Base-by-base conservation (phyloP, 2,797 vertebrate species). In the Cyprinodon diabolis region DNA sequence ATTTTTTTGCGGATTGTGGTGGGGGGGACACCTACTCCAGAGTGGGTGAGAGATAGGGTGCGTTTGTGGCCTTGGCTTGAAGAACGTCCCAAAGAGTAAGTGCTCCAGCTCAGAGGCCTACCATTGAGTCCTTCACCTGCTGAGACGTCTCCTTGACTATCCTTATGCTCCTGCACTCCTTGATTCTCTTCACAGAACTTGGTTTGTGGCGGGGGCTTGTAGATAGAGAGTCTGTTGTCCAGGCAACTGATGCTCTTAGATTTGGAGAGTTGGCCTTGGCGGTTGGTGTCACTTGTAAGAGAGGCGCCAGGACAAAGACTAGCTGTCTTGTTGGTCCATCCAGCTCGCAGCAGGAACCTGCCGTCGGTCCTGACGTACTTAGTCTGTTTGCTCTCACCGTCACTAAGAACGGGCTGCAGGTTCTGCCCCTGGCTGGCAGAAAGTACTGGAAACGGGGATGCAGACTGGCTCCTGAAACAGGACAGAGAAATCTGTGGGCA, bases 1-100 rank as follows among this genome's bases (percentile, higher is more conserved):
- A 99, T 99, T 93, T 98, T 98, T 92, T 96, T 97, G 84, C 96
- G 95, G 89, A 99, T 97, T 80, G 96, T 93, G 75, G 95, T 84
- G 0, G 93, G 94, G 74, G 96, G 95, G 12, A 95, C 91, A 75
- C 95, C 94, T n/a, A 95, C 65, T 0, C 94, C 92, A 0, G 93
- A 82, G 69, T 93, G 91, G 83, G 94, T 95, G 72, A 95, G 92
- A 30, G 96, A 96, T 45, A 96, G 80, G 23, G 92, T 96, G 76
- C 97, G 95, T 72, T 92, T 95, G 88, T 95, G 92, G 75, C 87
- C 81, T 87, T 95, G 68, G 77, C 91, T 95, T 17, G 89, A 84
- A 4, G 94, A 90, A 3, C 95, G 89, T 65, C 95, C 96, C 74
- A 96, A 84, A 62, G 96, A 96, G 0, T 97, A 92, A 0, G 96